These are phyloP conservation scores for Genyomyrus donnyi DNA, from an alignment of 2,113 vertebrate species.

Conservation along the genomic window DNA sequence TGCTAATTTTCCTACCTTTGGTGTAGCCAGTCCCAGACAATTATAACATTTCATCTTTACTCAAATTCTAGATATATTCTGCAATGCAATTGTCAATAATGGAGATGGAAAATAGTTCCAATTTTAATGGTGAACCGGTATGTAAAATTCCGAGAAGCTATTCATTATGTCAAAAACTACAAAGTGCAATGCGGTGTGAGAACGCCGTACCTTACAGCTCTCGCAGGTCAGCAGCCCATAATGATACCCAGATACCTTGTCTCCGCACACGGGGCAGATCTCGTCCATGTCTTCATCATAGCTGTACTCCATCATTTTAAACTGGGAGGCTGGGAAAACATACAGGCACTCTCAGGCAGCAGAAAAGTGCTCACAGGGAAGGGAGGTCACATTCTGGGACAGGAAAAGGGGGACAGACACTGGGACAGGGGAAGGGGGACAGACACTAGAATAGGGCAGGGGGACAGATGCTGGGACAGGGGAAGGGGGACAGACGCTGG, in stretches of 20 bases:
- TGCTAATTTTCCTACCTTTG: not conserved
- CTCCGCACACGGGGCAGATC: slow-evolving; percentile 95
- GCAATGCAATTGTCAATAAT: not conserved
- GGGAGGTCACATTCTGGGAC: not conserved
- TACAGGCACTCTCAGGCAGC: not conserved
- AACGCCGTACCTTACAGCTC: slow-evolving; percentile 89
- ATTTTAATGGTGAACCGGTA: not conserved
- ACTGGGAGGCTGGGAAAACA: slow-evolving; percentile 72
- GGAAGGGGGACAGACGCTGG: too few species aligned
- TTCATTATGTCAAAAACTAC: not conserved
- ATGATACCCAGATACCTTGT: slow-evolving; percentile 98
- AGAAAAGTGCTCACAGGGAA: not conserved
- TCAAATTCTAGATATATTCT: not conserved
- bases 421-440: not conserved
- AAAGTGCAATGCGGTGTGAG: not conserved
- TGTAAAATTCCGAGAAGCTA: not conserved
- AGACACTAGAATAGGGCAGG: too few species aligned
- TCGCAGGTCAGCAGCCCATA: slow-evolving; percentile 98
- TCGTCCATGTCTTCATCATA: slow-evolving; percentile 97
- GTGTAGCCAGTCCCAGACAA: not conserved
- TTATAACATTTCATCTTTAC: not conserved
- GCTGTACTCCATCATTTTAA: slow-evolving; percentile 99
- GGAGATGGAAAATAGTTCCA: not conserved
- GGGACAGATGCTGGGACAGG: too few species aligned
- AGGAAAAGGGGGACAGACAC: too few species aligned